Evolutionary conservation across 2,797 vertebrate species (phyloP).

Genomic region (Melanotaenia trifasciata): DNA sequence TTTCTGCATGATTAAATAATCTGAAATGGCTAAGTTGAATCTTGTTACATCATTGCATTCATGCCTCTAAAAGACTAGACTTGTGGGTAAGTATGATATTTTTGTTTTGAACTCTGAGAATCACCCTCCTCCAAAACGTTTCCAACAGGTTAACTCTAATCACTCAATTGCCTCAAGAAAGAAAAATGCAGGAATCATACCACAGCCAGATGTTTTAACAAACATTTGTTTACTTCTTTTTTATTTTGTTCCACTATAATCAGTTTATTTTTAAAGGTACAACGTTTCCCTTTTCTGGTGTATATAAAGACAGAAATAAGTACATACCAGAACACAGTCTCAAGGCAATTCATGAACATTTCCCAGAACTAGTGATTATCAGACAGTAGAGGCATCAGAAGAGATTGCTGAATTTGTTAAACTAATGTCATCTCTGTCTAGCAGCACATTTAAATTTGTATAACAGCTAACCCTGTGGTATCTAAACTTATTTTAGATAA

Average conservation of each 20-base stretch:
- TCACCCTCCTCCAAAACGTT: background rate
- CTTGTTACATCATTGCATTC: conserved; percentile 15
- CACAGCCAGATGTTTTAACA: background rate
- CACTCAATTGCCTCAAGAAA: no score
- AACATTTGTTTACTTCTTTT: background rate
- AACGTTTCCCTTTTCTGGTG: background rate
- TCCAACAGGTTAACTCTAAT: background rate
- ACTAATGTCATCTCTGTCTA: background rate
- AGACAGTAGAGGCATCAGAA: background rate
- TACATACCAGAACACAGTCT: background rate
- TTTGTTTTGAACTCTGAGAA: background rate
- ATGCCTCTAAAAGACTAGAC: conserved; percentile 14
- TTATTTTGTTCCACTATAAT: background rate
- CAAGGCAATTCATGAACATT: background rate
- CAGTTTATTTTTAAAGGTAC: background rate
- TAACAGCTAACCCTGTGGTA: background rate
- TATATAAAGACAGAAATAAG: background rate
- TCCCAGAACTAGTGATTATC: background rate
- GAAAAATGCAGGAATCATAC: background rate
- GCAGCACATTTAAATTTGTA: background rate
- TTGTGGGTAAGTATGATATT: conserved; percentile 6
- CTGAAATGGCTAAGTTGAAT: conserved; percentile 13
- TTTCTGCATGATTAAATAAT: conserved; percentile 46
- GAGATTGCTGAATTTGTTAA: background rate
- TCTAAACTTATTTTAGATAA: background rate